Conservation (phyloP, 2,888 invertebrate genomes). For the Urechis unicinctus region DNA sequence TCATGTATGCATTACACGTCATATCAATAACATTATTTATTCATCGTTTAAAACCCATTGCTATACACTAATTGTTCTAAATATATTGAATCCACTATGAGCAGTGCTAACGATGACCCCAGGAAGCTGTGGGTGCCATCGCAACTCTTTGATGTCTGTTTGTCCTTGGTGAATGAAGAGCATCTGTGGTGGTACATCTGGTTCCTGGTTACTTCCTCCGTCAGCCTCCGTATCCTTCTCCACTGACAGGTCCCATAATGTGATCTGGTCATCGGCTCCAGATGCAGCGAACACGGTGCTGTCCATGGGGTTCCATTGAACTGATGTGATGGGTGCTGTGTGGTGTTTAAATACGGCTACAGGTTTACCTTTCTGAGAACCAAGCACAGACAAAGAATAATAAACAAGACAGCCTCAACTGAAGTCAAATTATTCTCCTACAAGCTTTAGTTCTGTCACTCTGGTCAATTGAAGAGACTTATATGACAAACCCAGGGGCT, state of each 20-base stretch:
- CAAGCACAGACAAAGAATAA: background rate
- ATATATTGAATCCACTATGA: conserved; percentile 90
- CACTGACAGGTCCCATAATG: conserved; percentile 81
- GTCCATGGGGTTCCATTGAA: conserved; percentile 95
- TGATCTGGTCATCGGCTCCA: conserved; percentile 91
- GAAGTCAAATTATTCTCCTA: background rate
- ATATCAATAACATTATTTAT: too few relatives aligned
- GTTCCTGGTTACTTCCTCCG: conserved; percentile 16
- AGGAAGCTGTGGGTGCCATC: conserved; percentile 95
- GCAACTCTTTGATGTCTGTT: conserved; percentile 93
- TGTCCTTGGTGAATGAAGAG: conserved; percentile 98
- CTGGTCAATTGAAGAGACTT: too few relatives aligned
- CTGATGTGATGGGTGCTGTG: conserved; percentile 82
- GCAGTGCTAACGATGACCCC: conserved; percentile 92
- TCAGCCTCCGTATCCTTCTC: conserved; percentile 34
- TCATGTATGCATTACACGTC: too few relatives aligned
- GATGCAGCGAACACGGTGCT: conserved; percentile 87
- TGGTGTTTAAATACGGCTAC: conserved; percentile 95
- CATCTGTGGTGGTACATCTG: conserved; percentile 75
- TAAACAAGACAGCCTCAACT: background rate
- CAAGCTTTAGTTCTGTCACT: too few relatives aligned
- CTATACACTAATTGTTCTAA: conserved; percentile 91
- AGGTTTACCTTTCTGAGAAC: conserved; percentile 58
- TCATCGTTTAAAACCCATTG: too few relatives aligned
- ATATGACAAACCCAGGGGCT: too few relatives aligned